Evolutionary conservation across 2,888 invertebrate genomes (phyloP), one percentile per base, ranked within the genome.

Genomic region (Romanomermis culicivorax): DNA sequence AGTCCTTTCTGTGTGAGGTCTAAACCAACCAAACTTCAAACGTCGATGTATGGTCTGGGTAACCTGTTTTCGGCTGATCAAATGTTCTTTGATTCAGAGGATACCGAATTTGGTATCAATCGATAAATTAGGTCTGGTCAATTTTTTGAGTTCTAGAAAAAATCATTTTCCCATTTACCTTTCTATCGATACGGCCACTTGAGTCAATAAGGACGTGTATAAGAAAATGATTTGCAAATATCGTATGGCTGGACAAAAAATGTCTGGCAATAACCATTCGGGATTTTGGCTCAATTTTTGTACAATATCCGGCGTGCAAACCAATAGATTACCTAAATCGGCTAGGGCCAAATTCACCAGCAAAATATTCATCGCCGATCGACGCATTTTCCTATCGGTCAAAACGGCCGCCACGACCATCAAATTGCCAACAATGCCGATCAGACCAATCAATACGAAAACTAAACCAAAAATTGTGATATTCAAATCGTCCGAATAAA

Each of bases 111-210:
- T n/a, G n/a, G n/a, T n/a, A n/a, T n/a, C n/a, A n/a, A n/a, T n/a
- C n/a, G n/a, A n/a, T n/a, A n/a, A n/a, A n/a, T n/a, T n/a, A n/a
- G n/a, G n/a, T n/a, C n/a, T n/a, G n/a, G n/a, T n/a, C n/a, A n/a
- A n/a, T n/a, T n/a, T n/a, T n/a, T n/a, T n/a, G n/a, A n/a, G n/a
- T n/a, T n/a, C n/a, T n/a, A n/a, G n/a, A n/a, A n/a, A n/a, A n/a
- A n/a, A n/a, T n/a, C n/a, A n/a, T n/a, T n/a, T n/a, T n/a, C n/a
- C n/a, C 11, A 56, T 61, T 58, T 57, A 70, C 69, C 70, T 67
- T 62, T 74, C 74, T 27, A 73, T 62, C 58, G 72, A 74, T 3
- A 74, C 69, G 30, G 69, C 67, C 29, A 72, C 64, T 52, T 74
- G 67, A 0, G 72, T 72, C 53, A 72, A 64, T 11, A 74, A 71